These are phyloP conservation scores for Ophthalmolycus amberensis DNA, from an alignment of 2,113 vertebrate species.

Conservation along the genomic window DNA sequence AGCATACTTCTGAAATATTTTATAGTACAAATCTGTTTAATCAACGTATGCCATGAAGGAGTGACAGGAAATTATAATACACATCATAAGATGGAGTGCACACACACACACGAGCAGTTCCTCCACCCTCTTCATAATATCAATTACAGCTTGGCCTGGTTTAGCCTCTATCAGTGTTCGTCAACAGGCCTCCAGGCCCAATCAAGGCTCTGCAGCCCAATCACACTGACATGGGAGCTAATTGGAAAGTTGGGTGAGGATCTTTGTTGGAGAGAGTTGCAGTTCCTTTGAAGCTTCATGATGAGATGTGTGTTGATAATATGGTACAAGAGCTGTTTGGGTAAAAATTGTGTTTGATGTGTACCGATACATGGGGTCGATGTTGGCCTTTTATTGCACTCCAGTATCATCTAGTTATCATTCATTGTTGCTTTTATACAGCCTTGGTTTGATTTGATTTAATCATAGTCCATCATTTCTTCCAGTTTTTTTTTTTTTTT, in stretches of 20 bases:
- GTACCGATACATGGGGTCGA: not conserved
- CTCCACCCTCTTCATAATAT: slow-evolving; percentile 52
- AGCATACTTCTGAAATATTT: not conserved
- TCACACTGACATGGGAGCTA: slow-evolving; percentile 75
- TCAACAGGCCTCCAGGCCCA: slow-evolving; percentile 74
- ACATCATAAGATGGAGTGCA: slow-evolving; percentile 10
- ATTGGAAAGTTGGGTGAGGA: slow-evolving; percentile 72
- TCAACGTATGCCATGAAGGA: slow-evolving; percentile 13
- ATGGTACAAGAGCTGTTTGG: not conserved
- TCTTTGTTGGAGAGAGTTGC: slow-evolving; percentile 56
- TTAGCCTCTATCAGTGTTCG: slow-evolving; percentile 72
- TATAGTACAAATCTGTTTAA: slow-evolving; percentile 22
- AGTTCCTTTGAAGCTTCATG: slow-evolving; percentile 66
- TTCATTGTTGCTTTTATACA: not conserved
- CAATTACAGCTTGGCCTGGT: slow-evolving; percentile 68
- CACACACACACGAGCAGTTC: slow-evolving; percentile 28
- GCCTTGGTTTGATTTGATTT: not conserved
- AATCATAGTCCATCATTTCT: not conserved
- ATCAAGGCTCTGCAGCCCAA: slow-evolving; percentile 71
- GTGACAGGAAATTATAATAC: slow-evolving; percentile 38
- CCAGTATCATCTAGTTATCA: not conserved
- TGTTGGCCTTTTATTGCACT: not conserved
- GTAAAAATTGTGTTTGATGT: slow-evolving; percentile 9
- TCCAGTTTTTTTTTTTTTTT: not conserved
- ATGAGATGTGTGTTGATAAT: slow-evolving; percentile 34